Evolutionary conservation across 2,797 vertebrate species (phyloP).

Genomic region (Sebastolobus alascanus): DNA sequence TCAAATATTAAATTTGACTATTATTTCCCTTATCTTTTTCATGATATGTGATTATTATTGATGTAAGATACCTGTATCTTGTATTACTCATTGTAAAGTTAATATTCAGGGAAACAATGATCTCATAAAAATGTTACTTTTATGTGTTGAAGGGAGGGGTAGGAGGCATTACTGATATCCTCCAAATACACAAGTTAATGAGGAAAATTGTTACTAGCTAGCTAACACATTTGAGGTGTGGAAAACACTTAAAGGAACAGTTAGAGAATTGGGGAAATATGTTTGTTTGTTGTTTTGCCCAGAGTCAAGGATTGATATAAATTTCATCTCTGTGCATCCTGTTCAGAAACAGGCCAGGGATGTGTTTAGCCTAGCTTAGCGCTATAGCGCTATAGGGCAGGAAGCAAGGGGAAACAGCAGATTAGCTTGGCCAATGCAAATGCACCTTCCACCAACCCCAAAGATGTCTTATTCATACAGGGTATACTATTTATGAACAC

Average conservation of each 20-base stretch:
- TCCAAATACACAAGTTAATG: constrained; percentile 48
- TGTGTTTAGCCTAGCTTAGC: constrained; percentile 6
- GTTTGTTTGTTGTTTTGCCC: constrained; percentile 24
- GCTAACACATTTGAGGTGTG: constrained; percentile 45
- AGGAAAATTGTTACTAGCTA: constrained; percentile 44
- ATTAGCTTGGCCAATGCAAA: not conserved
- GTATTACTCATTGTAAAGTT: constrained; percentile 22
- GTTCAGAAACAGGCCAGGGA: constrained; percentile 1
- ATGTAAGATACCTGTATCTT: constrained; percentile 19
- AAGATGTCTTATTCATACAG: constrained; percentile 5
- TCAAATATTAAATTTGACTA: constrained; percentile 27
- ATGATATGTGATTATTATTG: constrained; percentile 16
- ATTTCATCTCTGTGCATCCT: constrained; percentile 39
- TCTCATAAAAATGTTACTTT: constrained; percentile 27
- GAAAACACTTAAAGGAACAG: constrained; percentile 57
- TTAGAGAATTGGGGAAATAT: constrained; percentile 32
- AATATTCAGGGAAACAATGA: constrained; percentile 15
- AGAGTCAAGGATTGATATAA: constrained; percentile 1
- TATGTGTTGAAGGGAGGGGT: constrained; percentile 41
- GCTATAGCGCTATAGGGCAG: not conserved
- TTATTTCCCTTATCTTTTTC: constrained; percentile 3
- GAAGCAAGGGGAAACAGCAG: not conserved
- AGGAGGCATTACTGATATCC: constrained; percentile 22
- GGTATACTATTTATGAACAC: not conserved
- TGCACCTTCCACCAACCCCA: not conserved